Evolutionary conservation across 23 tunicate genomes (phyloP), one percentile per base, ranked within the genome.

Genomic region (Trididemnum nubilum): DNA sequence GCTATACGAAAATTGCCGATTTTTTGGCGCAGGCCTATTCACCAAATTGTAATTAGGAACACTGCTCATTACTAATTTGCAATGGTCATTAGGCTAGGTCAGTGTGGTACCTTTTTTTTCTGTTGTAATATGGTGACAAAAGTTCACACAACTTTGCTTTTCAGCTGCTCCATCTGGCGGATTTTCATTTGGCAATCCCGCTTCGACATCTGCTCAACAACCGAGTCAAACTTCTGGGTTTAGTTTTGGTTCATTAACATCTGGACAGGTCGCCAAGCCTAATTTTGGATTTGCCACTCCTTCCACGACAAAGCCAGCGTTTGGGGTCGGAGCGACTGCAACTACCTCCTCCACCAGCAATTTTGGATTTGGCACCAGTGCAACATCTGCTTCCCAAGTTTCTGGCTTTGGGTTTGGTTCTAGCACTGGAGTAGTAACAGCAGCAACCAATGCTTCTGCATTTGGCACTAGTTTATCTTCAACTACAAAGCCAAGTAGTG

Each of bases 151-250:
- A n/a, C n/a, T n/a, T n/a, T n/a, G n/a, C n/a, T n/a, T n/a, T n/a
- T n/a, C n/a, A n/a, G n/a, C n/a, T n/a, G n/a, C n/a, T n/a, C n/a
- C n/a, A n/a, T n/a, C n/a, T 61, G 64, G 76, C 15, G 86, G 86
- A 22, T 82, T 82, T 82, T 70, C 86, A 70, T 82, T 71, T 49
- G 78, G 86, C 1, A 39, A 76, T 59, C 7, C 72, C 25, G 26
- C 59, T 19, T 35, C 85, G 27, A 63, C 39, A 24, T 67, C 81
- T 19, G 35, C 82, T 69, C 79, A 33, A 38, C 82, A 35, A 54
- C 35, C 58, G 23, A 19, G 15, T 30, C 38, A 32, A 51, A 23
- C 77, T 1, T 12, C 86, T 27, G 67, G 67, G 2, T 82, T 82
- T 50, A 23, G 78, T n/a, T 28, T 81, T 65, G 76, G 76, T 35